These are phyloP conservation scores for Cyanoramphus novaezelandiae DNA, from an alignment of 2,113 vertebrate genomes.

Conservation along the genomic window DNA sequence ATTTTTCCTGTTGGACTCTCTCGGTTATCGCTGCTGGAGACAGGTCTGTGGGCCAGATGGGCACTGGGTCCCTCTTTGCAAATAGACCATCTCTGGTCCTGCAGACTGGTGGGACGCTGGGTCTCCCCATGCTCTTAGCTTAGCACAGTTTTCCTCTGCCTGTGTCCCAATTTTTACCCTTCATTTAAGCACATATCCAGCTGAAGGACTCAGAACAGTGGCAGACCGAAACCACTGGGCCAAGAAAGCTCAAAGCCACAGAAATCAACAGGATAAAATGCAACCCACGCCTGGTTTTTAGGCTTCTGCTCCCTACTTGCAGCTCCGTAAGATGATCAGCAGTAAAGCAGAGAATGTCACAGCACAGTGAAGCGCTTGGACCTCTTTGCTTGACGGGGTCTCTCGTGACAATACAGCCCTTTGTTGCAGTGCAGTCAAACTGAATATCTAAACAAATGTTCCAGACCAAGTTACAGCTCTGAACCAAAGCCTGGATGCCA, in stretches of 20 bases:
- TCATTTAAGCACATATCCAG: not conserved
- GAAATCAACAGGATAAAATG: not conserved
- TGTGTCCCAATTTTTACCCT: not conserved
- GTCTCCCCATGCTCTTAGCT: not conserved
- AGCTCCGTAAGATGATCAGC: not conserved
- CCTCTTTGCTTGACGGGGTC: constrained; percentile 31
- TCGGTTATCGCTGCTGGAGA: not conserved
- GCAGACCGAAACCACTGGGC: not conserved
- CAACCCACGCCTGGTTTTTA: not conserved
- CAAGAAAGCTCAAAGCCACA: not conserved
- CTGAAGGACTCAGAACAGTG: not conserved
- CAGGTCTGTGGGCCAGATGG: not conserved
- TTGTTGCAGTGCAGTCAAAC: constrained; percentile 64
- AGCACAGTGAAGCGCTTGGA: constrained; percentile 6
- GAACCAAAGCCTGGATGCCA: constrained; percentile 56
- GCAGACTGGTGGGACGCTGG: not conserved
- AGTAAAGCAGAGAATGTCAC: constrained; percentile 36
- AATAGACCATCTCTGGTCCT: not conserved
- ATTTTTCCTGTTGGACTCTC: fast-evolving
- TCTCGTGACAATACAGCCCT: constrained; percentile 42
- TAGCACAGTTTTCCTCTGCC: not conserved
- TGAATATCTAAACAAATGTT: constrained; percentile 65
- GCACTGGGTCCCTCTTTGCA: not conserved
- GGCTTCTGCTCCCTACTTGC: not conserved
- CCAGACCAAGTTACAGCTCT: constrained; percentile 56